Evolutionary conservation across 2,797 vertebrate species (phyloP), one percentile per base, ranked within the genome.

Genomic region (Smutsia temminckii): DNA sequence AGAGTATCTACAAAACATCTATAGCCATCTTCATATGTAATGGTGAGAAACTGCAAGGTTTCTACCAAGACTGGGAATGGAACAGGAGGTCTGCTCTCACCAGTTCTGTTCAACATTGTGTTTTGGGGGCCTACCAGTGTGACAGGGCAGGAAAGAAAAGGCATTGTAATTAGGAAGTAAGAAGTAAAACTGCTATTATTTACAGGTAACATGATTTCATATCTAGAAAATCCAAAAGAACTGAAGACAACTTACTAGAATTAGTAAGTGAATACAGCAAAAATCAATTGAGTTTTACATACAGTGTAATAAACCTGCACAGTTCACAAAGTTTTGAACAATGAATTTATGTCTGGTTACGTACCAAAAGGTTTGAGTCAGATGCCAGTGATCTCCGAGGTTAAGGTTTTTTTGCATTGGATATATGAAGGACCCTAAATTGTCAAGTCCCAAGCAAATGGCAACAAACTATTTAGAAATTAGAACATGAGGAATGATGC

Each of bases 281-380:
- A 98, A 98, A 97, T 98, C 98, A 98, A 97, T 97, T 0, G 88
- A 97, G 93, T 97, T 98, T 98, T 98, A 98, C 96, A 91, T 98
- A 93, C 94, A 94, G 87, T 0, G 8, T 97, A 98, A 98, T 98
- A 98, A 98, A 98, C 87, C 95, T 98, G 97, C 96, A 97, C 95
- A 97, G 96, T 98, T 98, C 97, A 98, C 98, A 98, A 98, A 98
- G 95, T 96, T 80, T 91, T 63, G 71, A 68, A 84, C 97, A 96
- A 98, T 98, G 96, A 98, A 98, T 96, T 93, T 83, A 59, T 14
- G 1, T 93, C 92, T n/a, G 25, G 85, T 97, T 98, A 97, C 88
- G 77, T 4, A 32, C 87, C 95, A 98, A 97, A 97, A 64, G 81
- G 55, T 64, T 0, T 5, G 85, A 91, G 90, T 97, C 97, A 97